These are phyloP conservation scores for Pseudococcus jackbeardsleyi DNA, from an alignment of 2,888 invertebrate genomes.

Conservation along the genomic window DNA sequence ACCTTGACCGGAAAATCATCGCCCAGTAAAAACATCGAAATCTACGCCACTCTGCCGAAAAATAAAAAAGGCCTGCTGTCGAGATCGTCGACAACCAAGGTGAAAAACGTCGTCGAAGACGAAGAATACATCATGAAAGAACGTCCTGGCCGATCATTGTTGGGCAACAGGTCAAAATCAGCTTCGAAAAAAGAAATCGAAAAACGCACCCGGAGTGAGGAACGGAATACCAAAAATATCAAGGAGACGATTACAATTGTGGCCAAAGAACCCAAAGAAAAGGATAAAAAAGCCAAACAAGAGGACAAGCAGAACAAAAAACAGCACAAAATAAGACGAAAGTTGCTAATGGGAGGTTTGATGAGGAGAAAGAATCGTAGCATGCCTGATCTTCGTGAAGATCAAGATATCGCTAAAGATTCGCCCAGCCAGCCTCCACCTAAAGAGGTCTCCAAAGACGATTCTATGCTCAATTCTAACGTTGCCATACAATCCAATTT, in stretches of 20 bases:
- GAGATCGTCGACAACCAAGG: conserved; percentile 68
- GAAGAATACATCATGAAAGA: conserved; percentile 78
- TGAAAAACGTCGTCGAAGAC: conserved; percentile 80
- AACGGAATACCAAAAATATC: conserved; percentile 81
- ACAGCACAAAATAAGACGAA: conserved; percentile 90
- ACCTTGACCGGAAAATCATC: conserved; percentile 65
- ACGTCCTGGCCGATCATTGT: conserved; percentile 74
- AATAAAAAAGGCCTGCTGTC: conserved; percentile 76
- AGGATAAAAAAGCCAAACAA: conserved; percentile 74
- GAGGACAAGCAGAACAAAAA: conserved; percentile 82
- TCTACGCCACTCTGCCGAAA: conserved; percentile 91
- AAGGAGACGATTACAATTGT: conserved; percentile 80
- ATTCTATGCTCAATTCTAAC: conserved; percentile 75
- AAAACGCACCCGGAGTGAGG: conserved; percentile 87
- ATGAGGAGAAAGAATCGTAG: conserved; percentile 90
- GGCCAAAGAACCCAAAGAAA: conserved; percentile 66
- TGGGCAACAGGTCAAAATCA: conserved; percentile 77
- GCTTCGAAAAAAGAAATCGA: conserved; percentile 79
- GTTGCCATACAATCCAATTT: conserved; percentile 75
- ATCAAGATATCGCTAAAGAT: conserved; percentile 72
- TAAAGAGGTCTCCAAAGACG: conserved; percentile 72
- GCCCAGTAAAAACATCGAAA: conserved; percentile 81
- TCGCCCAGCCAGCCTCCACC: conserved; percentile 71
- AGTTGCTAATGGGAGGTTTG: conserved; percentile 89
- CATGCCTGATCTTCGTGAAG: conserved; percentile 91